These are phyloP conservation scores for Aphis craccivora DNA, from an alignment of 1,140 invertebrate species.

Conservation along the genomic window DNA sequence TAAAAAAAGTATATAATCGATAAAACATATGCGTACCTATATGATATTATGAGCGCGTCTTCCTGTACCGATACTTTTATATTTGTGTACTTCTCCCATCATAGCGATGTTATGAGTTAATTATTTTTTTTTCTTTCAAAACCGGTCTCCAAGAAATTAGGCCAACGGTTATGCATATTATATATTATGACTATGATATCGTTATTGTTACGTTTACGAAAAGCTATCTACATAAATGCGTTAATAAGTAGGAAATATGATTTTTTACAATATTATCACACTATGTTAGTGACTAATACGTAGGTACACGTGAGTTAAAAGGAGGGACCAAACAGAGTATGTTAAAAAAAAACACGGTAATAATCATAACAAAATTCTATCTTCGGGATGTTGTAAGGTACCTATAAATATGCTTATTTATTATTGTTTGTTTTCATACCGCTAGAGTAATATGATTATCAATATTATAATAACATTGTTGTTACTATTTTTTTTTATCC, in stretches of 20 bases:
- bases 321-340: too few species aligned
- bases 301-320: neutral
- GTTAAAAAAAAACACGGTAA: neutral
- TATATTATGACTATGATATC: neutral
- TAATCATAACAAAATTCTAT: neutral
- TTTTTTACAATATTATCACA: neutral
- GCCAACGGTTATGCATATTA: constrained; percentile 15
- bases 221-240: neutral
- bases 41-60: neutral
- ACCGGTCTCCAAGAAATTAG: constrained; percentile 29
- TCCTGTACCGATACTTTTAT: neutral
- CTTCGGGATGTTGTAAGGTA: neutral
- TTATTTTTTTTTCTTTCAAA: constrained; percentile 27
- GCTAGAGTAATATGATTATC: neutral
- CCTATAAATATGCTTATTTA: too few species aligned
- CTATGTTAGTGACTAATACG: neutral
- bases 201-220: neutral
- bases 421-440: neutral
- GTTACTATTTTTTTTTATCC: neutral
- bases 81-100: neutral
- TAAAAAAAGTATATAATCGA: neutral
- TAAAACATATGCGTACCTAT: neutral
- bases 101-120: neutral
- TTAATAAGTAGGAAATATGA: neutral
- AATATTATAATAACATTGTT: neutral